Percentiles rank a stretch among this genome's conserved stretches.
Conservation (phyloP, 2,888 invertebrate species). For the Lottia scabra region DNA sequence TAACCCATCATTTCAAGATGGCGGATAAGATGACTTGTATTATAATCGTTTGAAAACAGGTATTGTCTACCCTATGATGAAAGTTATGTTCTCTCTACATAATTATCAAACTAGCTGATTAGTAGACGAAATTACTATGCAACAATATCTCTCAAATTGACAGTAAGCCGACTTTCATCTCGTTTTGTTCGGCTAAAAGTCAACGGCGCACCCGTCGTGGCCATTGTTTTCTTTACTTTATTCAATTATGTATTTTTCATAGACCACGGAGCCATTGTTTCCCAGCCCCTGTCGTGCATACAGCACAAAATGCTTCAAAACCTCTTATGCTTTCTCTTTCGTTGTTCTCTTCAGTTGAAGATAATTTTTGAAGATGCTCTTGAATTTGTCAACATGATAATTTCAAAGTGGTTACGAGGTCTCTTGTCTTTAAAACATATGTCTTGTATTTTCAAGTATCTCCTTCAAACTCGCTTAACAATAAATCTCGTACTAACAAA, state of each 20-base stretch:
- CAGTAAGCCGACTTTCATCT: background rate
- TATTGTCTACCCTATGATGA: background rate
- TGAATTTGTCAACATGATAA: background rate
- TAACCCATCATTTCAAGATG: background rate
- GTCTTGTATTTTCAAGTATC: no score
- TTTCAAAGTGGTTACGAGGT: background rate
- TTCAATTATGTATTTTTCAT: slow-evolving; percentile 1
- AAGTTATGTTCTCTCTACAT: background rate
- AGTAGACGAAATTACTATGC: background rate
- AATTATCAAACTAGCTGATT: background rate
- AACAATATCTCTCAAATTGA: background rate
- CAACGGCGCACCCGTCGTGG: background rate
- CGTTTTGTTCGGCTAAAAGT: background rate
- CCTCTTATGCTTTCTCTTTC: background rate
- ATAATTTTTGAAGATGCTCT: background rate
- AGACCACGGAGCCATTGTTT: background rate
- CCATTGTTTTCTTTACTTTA: background rate
- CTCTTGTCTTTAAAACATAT: no score
- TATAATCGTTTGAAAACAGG: background rate
- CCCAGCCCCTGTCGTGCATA: background rate
- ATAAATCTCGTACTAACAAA: no score
- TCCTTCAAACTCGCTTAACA: no score
- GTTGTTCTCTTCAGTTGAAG: background rate
- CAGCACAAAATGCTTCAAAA: background rate
- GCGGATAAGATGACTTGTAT: no score